These are phyloP conservation scores for Diloba caeruleocephala DNA, from an alignment of 2,888 invertebrate species.

Conservation along the genomic window DNA sequence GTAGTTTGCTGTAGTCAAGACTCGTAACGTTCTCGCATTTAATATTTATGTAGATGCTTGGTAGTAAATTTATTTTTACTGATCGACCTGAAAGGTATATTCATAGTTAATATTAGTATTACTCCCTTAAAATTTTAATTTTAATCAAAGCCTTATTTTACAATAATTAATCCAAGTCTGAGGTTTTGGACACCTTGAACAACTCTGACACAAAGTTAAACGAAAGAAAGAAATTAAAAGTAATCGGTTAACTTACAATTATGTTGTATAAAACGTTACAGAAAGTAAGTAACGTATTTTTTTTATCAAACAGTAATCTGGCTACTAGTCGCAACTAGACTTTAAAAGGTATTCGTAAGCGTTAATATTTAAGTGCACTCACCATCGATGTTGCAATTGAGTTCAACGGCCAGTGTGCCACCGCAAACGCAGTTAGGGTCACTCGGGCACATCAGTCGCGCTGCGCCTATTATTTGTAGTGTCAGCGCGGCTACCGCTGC, in stretches of 20 bases:
- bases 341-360: slow-evolving; percentile 57
- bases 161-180: no score
- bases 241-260: no score
- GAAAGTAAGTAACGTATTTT: slow-evolving; percentile 13
- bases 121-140: no score
- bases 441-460: slow-evolving; percentile 78
- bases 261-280: slow-evolving; percentile 16
- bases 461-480: slow-evolving; percentile 80
- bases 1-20: slow-evolving; percentile 81
- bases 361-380: slow-evolving; percentile 72
- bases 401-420: slow-evolving; percentile 82
- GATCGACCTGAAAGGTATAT: slow-evolving; percentile 75
- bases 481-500: slow-evolving; percentile 72
- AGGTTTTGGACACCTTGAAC: no score
- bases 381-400: slow-evolving; percentile 86
- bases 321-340: slow-evolving; percentile 12
- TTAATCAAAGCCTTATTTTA: no score
- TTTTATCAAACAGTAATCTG: slow-evolving; percentile 22
- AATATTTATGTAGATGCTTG: slow-evolving; percentile 80
- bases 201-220: no score
- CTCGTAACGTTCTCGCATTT: slow-evolving; percentile 80
- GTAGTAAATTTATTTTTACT: slow-evolving; percentile 81
- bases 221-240: no score
- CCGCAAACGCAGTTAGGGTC: slow-evolving; percentile 86
- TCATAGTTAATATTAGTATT: slow-evolving; percentile 24